A percentile compares a stretch with the other conserved stretches of the same genome.
These are phyloP conservation scores for Branchinecta sandiegonensis DNA, from an alignment of 2,888 invertebrate genomes.

Conservation along the genomic window DNA sequence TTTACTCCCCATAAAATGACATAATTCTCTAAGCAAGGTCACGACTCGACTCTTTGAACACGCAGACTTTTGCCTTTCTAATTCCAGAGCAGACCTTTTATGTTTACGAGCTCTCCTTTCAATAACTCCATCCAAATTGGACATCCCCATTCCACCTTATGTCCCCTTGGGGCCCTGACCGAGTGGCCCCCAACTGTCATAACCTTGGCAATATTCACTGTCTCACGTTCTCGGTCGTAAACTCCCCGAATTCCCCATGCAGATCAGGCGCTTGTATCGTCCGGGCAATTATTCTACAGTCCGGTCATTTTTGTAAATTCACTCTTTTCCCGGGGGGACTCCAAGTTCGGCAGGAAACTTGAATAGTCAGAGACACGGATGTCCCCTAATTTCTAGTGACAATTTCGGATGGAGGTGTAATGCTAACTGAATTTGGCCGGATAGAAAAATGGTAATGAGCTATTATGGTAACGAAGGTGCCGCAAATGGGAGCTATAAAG, in stretches of 20 bases:
- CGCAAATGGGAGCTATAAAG: not conserved
- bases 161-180: too few relatives aligned
- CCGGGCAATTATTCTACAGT: slow-evolving; percentile 1
- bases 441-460: slow-evolving; percentile 15
- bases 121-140: too few relatives aligned
- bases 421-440: slow-evolving; percentile 7
- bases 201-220: too few relatives aligned
- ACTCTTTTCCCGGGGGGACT: not conserved
- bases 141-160: too few relatives aligned
- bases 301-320: slow-evolving; percentile 11
- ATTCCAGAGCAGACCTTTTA: too few relatives aligned
- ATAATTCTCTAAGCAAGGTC: too few relatives aligned
- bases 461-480: slow-evolving; percentile 12
- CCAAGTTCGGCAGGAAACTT: slow-evolving; percentile 8
- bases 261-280: too few relatives aligned
- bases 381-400: slow-evolving; percentile 10
- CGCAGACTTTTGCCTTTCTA: too few relatives aligned
- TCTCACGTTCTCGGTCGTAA: not conserved
- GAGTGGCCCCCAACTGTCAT: too few relatives aligned
- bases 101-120: too few relatives aligned
- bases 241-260: not conserved
- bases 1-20: too few relatives aligned
- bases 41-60: too few relatives aligned
- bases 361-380: not conserved
- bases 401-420: not conserved